Percentiles rank a stretch among this genome's conserved stretches.
phyloP scores from a whole-genome alignment of 2,113 vertebrate species.

The Aythya baeri region DNA sequence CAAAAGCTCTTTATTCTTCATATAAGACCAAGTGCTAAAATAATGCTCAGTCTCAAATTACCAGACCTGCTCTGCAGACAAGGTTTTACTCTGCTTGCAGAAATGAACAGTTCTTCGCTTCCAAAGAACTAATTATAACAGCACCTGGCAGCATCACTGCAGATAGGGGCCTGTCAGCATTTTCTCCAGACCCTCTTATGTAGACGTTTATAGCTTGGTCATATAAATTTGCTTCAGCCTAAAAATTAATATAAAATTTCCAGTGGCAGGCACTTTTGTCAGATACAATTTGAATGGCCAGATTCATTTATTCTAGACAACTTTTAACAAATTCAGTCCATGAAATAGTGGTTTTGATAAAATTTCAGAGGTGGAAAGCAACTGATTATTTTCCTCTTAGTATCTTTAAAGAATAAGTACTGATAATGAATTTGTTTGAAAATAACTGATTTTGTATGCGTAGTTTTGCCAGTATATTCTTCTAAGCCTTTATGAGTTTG shows the following conservation, averaged over 20 bases:
- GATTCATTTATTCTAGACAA: not conserved
- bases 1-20: not conserved
- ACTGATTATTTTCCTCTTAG: not conserved
- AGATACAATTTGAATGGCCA: not conserved
- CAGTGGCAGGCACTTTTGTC: not conserved
- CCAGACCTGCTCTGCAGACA: not conserved
- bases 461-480: not conserved
- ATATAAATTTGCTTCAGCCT: not conserved
- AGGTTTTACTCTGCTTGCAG: constrained; percentile 33
- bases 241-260: not conserved
- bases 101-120: constrained; percentile 15
- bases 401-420: not conserved
- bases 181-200: constrained; percentile 7
- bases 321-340: not conserved
- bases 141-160: constrained; percentile 41
- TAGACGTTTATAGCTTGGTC: not conserved
- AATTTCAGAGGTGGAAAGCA: not conserved
- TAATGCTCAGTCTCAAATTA: constrained; percentile 38
- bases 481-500: not conserved
- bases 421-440: not conserved
- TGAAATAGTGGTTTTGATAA: not conserved
- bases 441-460: not conserved
- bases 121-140: constrained; percentile 43
- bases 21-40: not conserved
- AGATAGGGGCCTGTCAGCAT: constrained; percentile 12